Base-by-base conservation (phyloP, 2,888 invertebrate species). In the Andrena minutula region DNA sequence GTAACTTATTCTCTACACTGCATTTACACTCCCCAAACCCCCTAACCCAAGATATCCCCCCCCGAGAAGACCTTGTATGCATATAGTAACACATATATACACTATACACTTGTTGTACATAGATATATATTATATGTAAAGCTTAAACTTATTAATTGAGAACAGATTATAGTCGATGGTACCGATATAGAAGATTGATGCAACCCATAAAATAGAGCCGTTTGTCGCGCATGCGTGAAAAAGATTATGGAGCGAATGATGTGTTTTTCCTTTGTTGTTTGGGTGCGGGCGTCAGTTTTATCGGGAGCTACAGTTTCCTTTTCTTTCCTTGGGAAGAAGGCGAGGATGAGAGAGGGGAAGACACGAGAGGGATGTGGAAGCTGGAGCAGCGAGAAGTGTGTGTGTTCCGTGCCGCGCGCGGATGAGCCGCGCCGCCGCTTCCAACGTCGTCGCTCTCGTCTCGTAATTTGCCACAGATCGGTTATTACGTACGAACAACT, bases 1-100 rank as follows among this genome's bases (percentile, higher is more conserved):
- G 85, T 93, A 91, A 92, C 90, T 90, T 91, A 92, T 92, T 92
- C 90, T 91, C 89, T 90, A 90, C 86, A 88, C 89, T 89, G 86
- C 88, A 89, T 86, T 89, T 89, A 90, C 86, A 88, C 75, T 76
- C 64, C 74, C 79, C 63, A 8, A 8, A 7, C n/a, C 28, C 72
- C 63, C 56, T 30, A 28, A 61, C 51, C 69, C 86, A 74, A 41
- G 41, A 41, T 16, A 41, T 63, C 41, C 10, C 3, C 61, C 47
- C 64, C 69, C 69, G 41, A 83, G 58, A 65, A 65, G 72, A 80
- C 78, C 79, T 78, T 88, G 82, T 88, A 88, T 88, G 80, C 88
- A 88, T 87, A 87, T 87, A 88, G 80, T 80, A 74, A 80, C 80
- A 82, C 88, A 79, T 78, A 85, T 86, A 87, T 85, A 88, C 85